Percentiles rank a stretch among this genome's conserved stretches.
These are phyloP conservation scores for Pelagia noctiluca DNA, from an alignment of 30 jellyfish, hydroid and myxozoan genomes.

Conservation along the genomic window DNA sequence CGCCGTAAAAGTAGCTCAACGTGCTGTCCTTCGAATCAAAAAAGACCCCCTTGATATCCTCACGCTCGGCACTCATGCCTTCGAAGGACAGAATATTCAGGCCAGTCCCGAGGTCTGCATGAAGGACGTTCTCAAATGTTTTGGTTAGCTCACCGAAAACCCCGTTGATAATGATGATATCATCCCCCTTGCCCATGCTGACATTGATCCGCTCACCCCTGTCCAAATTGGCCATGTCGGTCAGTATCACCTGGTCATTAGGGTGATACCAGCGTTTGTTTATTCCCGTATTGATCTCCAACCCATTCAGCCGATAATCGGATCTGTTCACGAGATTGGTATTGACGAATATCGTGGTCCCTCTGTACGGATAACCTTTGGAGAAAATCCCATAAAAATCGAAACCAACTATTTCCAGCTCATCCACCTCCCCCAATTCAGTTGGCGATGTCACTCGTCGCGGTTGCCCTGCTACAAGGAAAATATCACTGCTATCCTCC, in stretches of 20 bases:
- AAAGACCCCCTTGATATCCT: constrained; percentile 62
- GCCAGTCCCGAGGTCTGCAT: constrained; percentile 63
- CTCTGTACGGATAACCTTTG: constrained; percentile 64
- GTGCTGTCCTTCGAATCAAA: constrained; percentile 58
- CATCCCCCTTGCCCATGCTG: constrained; percentile 71
- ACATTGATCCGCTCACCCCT: constrained; percentile 63
- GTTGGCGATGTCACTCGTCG: constrained; percentile 50
- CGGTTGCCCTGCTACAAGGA: constrained; percentile 58
- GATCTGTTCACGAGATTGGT: constrained; percentile 56
- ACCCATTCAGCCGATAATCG: constrained; percentile 58
- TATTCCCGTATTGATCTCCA: constrained; percentile 51
- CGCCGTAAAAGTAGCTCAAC: constrained; percentile 66
- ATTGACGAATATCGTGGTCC: constrained; percentile 47
- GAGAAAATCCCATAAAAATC: constrained; percentile 66
- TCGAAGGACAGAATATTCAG: constrained; percentile 60
- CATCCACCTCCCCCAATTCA: constrained; percentile 48
- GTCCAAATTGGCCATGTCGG: constrained; percentile 67
- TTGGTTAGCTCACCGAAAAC: constrained; percentile 49
- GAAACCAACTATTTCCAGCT: constrained; percentile 58
- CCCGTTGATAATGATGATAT: constrained; percentile 49
- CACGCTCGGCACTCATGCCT: constrained; percentile 43
- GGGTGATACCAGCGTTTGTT: constrained; percentile 66
- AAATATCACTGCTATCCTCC: constrained; percentile 60
- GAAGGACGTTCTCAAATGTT: constrained; percentile 19
- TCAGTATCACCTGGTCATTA: constrained; percentile 49